Conservation (phyloP, 1,140 invertebrate genomes). For the Ylistrum balloti region DNA sequence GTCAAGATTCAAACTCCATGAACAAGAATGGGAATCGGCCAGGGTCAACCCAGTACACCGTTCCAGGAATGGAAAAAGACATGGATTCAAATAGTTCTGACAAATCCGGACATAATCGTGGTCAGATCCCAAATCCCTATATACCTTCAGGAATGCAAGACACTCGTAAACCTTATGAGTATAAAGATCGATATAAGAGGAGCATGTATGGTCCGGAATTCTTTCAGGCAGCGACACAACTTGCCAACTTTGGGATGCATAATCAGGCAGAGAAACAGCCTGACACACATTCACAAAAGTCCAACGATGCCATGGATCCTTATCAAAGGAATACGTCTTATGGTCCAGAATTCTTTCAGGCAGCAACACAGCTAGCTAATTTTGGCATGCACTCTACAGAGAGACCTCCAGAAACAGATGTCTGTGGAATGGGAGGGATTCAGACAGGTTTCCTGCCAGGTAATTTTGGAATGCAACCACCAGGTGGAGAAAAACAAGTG, state of each 20-base stretch:
- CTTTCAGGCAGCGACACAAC: background rate
- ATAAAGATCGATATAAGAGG: background rate
- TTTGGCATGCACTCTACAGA: slow-evolving; percentile 9
- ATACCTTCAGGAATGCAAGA: background rate
- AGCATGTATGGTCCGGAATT: background rate
- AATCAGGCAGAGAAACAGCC: slow-evolving; percentile 13
- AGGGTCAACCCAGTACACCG: background rate
- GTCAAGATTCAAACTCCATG: background rate
- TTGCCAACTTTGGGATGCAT: slow-evolving; percentile 7
- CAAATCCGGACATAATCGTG: background rate
- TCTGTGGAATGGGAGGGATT: slow-evolving; percentile 3
- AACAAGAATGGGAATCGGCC: background rate
- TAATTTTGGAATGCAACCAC: background rate
- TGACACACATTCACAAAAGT: background rate
- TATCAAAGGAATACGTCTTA: background rate
- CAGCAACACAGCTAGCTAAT: background rate
- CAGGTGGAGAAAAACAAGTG: background rate
- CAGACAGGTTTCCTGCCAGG: background rate
- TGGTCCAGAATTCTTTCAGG: slow-evolving; percentile 20
- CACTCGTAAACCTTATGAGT: background rate
- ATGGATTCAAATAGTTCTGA: background rate
- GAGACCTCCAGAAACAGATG: background rate
- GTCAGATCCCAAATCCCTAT: background rate
- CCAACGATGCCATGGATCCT: background rate
- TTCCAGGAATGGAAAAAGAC: slow-evolving; percentile 3